Evolutionary conservation across 1,140 invertebrate genomes (phyloP), one percentile per base, ranked within the genome.

Genomic region (Hermetia illucens): DNA sequence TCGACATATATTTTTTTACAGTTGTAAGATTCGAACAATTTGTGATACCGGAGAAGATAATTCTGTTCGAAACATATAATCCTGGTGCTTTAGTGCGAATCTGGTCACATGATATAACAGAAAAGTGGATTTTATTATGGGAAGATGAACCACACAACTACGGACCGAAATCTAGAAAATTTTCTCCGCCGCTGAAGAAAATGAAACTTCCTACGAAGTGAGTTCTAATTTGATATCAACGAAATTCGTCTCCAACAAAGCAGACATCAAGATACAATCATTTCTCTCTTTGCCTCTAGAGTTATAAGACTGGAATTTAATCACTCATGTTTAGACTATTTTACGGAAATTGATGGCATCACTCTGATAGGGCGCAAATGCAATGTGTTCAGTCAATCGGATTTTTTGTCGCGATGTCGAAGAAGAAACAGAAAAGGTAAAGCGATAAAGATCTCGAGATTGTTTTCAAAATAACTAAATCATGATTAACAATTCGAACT

Each of bases 21-120:
- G 80, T 77, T 65, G 63, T 81, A 19, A 70, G 71, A 42, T 91
- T 84, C 63, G 70, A 81, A 55, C 65, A 71, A 44, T 68, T 74
- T 42, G 80, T 91, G 3, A 76, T 79, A 54, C 87, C 87, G 6
- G 61, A 75, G 10, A 71, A 77, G 48, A 69, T 93, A 27, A 75
- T 74, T 3, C 72, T 92, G 39, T 92, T 80, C 63, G 88, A 93
- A 63, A 89, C 83, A 3, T 92, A 84, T 46, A 91, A 91, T 63
- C 87, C 89, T 5, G 88, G 88, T 19, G 79, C 84, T 19, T 69
- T 92, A 10, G 74, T 91, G 8, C 71, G 78, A 38, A 82, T 93
- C 36, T 82, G 84, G 72, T 83, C 82, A 3, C 69, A 68, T 47
- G 59, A 65, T 30, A 54, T 50, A 21, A 62, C 65, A 32, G 62